These are phyloP conservation scores for Sussaba pulchella DNA, from an alignment of 2,888 invertebrate species.

Conservation along the genomic window DNA sequence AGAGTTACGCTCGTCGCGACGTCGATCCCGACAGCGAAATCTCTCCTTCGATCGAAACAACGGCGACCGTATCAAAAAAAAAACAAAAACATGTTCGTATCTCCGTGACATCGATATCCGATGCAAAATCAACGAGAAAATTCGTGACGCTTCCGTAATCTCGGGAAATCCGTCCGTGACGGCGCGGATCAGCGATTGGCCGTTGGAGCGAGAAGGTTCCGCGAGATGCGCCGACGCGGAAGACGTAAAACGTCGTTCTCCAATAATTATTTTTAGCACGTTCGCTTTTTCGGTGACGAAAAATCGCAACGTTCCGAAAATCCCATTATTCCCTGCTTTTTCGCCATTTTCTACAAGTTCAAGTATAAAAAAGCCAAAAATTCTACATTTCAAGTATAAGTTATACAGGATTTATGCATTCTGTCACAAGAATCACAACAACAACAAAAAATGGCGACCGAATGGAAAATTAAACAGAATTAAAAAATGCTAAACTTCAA, in stretches of 20 bases:
- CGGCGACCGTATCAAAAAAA: no score
- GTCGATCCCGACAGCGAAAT: conserved; percentile 41
- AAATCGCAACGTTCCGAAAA: no score
- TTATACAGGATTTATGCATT: not conserved
- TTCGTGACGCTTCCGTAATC: conserved; percentile 57
- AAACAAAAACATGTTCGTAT: conserved; percentile 54
- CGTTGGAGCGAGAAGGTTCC: not conserved
- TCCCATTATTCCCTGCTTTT: no score
- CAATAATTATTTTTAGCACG: no score
- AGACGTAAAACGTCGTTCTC: conserved; percentile 25
- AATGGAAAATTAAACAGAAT: not conserved
- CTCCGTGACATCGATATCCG: conserved; percentile 12
- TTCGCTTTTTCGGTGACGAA: no score
- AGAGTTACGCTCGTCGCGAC: conserved; percentile 16
- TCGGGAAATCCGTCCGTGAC: conserved; percentile 34
- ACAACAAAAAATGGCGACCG: not conserved
- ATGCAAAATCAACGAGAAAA: conserved; percentile 48
- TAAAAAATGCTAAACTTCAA: no score
- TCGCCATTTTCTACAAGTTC: no score
- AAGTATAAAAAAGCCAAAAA: no score
- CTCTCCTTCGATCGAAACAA: no score
- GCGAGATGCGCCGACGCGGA: conserved; percentile 33
- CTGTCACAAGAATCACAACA: not conserved
- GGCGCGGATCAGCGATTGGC: not conserved
- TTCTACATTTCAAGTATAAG: not conserved